Percentiles rank a stretch among this genome's conserved stretches.
Evolutionary conservation across 2,888 invertebrate genomes (phyloP).

Genomic region (Limenitis camilla): DNA sequence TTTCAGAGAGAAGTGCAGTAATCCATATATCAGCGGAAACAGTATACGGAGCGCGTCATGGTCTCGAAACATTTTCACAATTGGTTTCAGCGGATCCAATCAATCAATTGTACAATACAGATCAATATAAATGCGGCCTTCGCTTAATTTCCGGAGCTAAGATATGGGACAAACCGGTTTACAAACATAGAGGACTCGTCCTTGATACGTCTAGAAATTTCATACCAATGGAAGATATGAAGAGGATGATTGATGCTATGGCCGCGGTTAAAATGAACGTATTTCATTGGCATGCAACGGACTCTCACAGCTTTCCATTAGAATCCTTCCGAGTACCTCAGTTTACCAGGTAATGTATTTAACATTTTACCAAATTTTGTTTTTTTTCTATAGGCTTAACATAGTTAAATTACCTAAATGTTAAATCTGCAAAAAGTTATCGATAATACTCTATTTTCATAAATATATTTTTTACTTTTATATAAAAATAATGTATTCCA

Average conservation of each 20-base stretch:
- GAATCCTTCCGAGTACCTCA: slow-evolving; percentile 83
- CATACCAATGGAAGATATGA: slow-evolving; percentile 80
- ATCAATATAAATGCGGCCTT: slow-evolving; percentile 62
- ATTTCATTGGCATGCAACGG: slow-evolving; percentile 94
- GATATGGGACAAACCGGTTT: slow-evolving; percentile 86
- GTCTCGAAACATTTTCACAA: slow-evolving; percentile 83
- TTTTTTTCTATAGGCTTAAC: background rate
- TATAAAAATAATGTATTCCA: too few species aligned
- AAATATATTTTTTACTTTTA: too few species aligned
- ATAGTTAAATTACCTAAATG: too few species aligned
- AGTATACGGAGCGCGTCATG: slow-evolving; percentile 84
- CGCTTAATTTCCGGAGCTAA: slow-evolving; percentile 76
- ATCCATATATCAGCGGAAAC: slow-evolving; percentile 75
- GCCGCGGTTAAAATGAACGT: slow-evolving; percentile 92
- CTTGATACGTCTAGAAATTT: slow-evolving; percentile 94
- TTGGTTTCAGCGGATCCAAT: slow-evolving; percentile 60
- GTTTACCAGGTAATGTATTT: slow-evolving; percentile 76
- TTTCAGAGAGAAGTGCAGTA: slow-evolving; percentile 60
- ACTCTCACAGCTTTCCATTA: slow-evolving; percentile 94
- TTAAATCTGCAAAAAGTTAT: too few species aligned
- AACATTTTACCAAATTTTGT: background rate
- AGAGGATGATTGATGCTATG: slow-evolving; percentile 87
- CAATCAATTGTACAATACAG: slow-evolving; percentile 34
- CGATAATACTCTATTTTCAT: too few species aligned
- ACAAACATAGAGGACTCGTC: slow-evolving; percentile 88